Base-by-base conservation (phyloP, 1,140 invertebrate genomes). In the Bemisia tabaci region DNA sequence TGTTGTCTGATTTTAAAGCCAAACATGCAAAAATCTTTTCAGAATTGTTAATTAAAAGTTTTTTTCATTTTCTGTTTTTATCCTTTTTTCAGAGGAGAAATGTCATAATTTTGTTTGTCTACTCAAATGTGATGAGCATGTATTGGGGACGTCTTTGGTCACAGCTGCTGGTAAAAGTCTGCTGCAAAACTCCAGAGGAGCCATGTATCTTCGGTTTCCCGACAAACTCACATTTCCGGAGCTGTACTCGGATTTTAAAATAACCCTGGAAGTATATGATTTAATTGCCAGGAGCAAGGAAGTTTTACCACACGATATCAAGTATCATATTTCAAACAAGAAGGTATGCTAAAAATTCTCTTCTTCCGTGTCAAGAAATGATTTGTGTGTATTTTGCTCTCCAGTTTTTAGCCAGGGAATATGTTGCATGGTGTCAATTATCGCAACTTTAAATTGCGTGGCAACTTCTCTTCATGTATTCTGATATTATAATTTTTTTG, bases 231-330 rank as follows among this genome's bases (percentile, higher is more conserved):
- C 85, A 39, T 79, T 96, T 63, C 84, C 88, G 61, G 84, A 91
- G 71, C 85, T 96, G 33, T 86, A 87, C 68, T 87, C 87, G 62
- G 90, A 94, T 75, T 96, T 95, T 75, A 87, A 88, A 74, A 83
- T 94, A 1, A 87, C 85, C 0, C 77, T 96, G 25, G 93, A 96
- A 78, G 85, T 96, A 63, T 97, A 94, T 63, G 48, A 62, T 17
- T 61, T 70, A 59, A 60, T 60, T 1, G 59, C 67, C 12, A 48
- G 33, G 17, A 48, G 33, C 17, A 48, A 48, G 17, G 33, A 48
- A 48, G 33, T 48, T 5, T 17, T 48, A 9, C 33, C 33, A 9
- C 33, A 48, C 17, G 33, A 48, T 48, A 48, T 48, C 33, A 48
- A 48, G 33, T 48, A 48, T 48, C 33, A 48, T 48, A 48, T 48